Base-by-base conservation (phyloP, 2,113 vertebrate species). In the Zingel zingel region DNA sequence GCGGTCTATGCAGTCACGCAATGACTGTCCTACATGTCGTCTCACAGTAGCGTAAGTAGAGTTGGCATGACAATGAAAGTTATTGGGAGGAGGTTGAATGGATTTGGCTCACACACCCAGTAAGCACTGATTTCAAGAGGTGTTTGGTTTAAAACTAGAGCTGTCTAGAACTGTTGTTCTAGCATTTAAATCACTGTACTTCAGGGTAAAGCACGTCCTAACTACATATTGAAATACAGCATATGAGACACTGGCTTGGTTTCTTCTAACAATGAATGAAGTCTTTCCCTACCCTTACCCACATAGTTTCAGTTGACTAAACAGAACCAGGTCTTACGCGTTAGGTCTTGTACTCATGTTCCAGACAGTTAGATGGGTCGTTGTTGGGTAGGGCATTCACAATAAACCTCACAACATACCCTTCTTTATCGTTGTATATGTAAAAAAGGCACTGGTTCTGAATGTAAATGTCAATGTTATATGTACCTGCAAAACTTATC, bases 1-100 rank as follows among this genome's bases (percentile, higher is more conserved):
- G 58, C 11, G 70, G 54, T 72, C n/a, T n/a, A 45, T 27, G 27
- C 25, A 67, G 58, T 79, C 50, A 61, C 48, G 33, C 45, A 27
- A n/a, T 48, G 16, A 30, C 45, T 21, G 53, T 30, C 23, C n/a
- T 71, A 25, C 6, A 2, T 9, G 12, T 48, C 8, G 4, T 75
- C 25, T 62, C n/a, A 16, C 13, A 19, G 30, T 3, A 65, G 50
- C 4, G 36, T 11, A 10, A 43, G 47, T 6, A 0, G 48, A 57
- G 30, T 19, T 65, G 27, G 56, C 18, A 0, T 15, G 33, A 53
- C 33, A 8, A 13, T 33, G 10, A 45, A 15, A 27, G 21, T 2
- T 1, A 27, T 0, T 19, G 30, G 33, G 19, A 25, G 72, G 36
- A 62, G 15, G 39, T 7, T 13, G 11, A 21, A 5, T 36, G 50